Percentiles rank a stretch among this genome's conserved stretches.
These are phyloP conservation scores for Actinostola sp. DNA, from an alignment of 92 coral and sea anemone genomes.

Conservation along the genomic window DNA sequence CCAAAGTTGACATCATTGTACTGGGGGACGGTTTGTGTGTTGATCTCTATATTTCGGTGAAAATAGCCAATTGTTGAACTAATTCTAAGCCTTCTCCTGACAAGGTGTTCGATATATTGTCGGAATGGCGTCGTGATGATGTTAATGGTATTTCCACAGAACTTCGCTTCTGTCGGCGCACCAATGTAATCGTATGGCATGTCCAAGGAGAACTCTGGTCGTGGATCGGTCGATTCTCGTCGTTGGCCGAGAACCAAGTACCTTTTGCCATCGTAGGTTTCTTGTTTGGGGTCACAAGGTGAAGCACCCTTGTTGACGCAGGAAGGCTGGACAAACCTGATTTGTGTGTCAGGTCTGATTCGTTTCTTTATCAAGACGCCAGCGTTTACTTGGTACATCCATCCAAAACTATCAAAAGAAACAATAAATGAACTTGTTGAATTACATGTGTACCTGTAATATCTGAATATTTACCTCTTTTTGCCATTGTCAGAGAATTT, in stretches of 20 bases:
- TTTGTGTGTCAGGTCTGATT: constrained; percentile 48
- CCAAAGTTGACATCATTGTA: constrained; percentile 49
- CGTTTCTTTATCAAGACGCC: constrained; percentile 44
- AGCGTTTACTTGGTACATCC: constrained; percentile 58
- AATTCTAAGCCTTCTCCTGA: background rate
- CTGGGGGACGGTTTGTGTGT: constrained; percentile 38
- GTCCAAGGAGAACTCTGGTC: constrained; percentile 47
- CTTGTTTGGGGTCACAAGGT: constrained; percentile 41
- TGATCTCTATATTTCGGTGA: constrained; percentile 49
- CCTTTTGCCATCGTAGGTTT: constrained; percentile 15
- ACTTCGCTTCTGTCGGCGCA: constrained; percentile 48
- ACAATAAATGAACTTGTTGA: background rate
- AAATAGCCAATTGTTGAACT: constrained; percentile 25
- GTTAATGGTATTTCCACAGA: constrained; percentile 60
- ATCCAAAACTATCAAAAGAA: constrained; percentile 45
- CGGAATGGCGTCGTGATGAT: constrained; percentile 51
- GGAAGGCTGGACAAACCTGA: constrained; percentile 51
- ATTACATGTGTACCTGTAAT: too few relatives aligned
- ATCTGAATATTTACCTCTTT: constrained; percentile 31
- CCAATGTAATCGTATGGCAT: constrained; percentile 58
- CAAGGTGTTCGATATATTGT: constrained; percentile 33
- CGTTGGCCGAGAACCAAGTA: constrained; percentile 45
- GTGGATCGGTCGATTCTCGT: constrained; percentile 30
- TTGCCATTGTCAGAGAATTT: constrained; percentile 24
- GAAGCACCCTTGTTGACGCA: constrained; percentile 36